Evolutionary conservation across 2,888 invertebrate genomes (phyloP), one percentile per base, ranked within the genome.

Genomic region (Ptychoptera contaminata): DNA sequence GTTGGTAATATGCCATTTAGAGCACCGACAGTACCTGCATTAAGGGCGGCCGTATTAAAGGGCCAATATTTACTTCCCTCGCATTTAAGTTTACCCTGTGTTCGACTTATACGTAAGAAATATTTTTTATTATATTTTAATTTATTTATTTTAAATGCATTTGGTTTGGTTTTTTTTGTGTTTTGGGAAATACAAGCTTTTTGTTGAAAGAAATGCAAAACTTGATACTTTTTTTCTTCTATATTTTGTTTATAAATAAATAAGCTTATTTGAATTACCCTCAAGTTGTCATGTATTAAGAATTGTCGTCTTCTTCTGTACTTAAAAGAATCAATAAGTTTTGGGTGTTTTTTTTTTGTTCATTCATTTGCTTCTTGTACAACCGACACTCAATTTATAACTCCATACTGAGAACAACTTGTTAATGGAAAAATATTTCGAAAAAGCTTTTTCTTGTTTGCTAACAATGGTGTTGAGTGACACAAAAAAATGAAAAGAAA

Each of bases 1-100:
- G 76, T 79, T n/a, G 83, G 80, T 1, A 72, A 74, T 46, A 82
- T 84, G 74, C 84, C 84, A n/a, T 84, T 85, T 58, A 69, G 77
- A 35, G 82, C 81, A 2, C 78, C 78, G 49, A 80, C 80, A n/a
- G 79, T 85, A 41, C 72, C 77, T 6, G 76, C 77, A 42, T 67
- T 84, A 40, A 79, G 80, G 58, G 69, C 74, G 48, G 73, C 75
- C 53, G 80, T 82, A 51, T 59, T 80, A 32, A 74, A 76, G 45
- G 80, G 80, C 8, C 69, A 69, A 44, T 79, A 73, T 55, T 63
- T 65, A 45, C 62, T 72, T 47, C 74, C 75, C 2, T 66, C 69
- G 2, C 67, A 69, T 54, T 60, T 74, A 9, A 68, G 70, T 49
- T 58, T 67, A 47, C 65, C 67, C 40, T 72, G 72, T 55, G 61